Conservation (phyloP, 2,888 invertebrate species). For the Tipula unca region DNA sequence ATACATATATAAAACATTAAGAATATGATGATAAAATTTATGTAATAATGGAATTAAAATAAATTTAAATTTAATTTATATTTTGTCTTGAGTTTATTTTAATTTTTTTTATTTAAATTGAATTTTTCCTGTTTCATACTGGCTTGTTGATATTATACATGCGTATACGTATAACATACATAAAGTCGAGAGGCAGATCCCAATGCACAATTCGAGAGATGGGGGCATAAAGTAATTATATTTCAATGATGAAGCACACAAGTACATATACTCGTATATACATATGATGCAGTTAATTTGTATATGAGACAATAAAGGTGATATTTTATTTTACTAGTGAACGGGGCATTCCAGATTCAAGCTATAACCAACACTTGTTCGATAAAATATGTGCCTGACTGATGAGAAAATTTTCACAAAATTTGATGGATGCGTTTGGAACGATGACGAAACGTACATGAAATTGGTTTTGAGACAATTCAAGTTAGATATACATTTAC, state of each 20-base stretch:
- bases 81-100: not conserved
- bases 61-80: slow-evolving; percentile 8
- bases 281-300: too few relatives aligned
- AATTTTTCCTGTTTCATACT: not conserved
- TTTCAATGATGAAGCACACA: not conserved
- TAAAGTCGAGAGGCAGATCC: not conserved
- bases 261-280: too few relatives aligned
- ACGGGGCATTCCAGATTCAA: too few relatives aligned
- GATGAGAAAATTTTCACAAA: too few relatives aligned
- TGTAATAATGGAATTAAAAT: not conserved
- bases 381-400: too few relatives aligned
- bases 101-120: not conserved
- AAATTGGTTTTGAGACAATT: too few relatives aligned
- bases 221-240: not conserved
- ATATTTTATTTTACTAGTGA: too few relatives aligned
- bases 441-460: too few relatives aligned
- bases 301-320: too few relatives aligned
- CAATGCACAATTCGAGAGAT: not conserved
- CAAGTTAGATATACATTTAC: too few relatives aligned
- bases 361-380: too few relatives aligned
- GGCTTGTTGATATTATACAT: not conserved
- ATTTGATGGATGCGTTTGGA: too few relatives aligned
- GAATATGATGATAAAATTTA: not conserved
- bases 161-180: not conserved
- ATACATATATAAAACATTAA: not conserved